Evolutionary conservation across 2,113 vertebrate genomes (phyloP), one percentile per base, ranked within the genome.

Genomic region (Chlamydotis undulata): DNA sequence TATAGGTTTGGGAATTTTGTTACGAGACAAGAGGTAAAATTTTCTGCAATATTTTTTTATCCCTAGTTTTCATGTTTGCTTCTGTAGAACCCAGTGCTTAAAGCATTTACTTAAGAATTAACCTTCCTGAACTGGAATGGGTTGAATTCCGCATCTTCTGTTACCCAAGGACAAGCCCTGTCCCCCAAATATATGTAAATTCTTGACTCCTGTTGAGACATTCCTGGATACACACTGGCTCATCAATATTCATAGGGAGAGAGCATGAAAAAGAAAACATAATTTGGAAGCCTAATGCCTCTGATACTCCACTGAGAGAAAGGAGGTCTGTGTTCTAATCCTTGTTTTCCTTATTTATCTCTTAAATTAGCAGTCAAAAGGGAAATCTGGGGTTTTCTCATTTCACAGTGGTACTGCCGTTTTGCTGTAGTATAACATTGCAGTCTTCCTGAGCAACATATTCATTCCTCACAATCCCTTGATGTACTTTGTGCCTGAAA

Each of bases 331-430:
- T 87, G 61, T 94, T 94, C 64, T 94, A 94, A 95, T 93, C 80
- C 86, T 94, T 92, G 83, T 91, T 92, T 94, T 93, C 73, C 80
- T 81, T 92, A 94, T 92, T 96, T 94, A 89, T 94, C 55, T 94
- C 83, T 71, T 75, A 94, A 91, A 94, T 92, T 95, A 81, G 79
- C n/a, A 95, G 91, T 87, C 86, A 94, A 90, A 94, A 86, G 86
- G 93, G 91, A 96, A 94, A 95, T 78, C 52, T 78, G 56, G 28
- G 24, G 1, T 74, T 94, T 97, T 87, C 41, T 83, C 8, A 68
- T 84, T 75, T 86, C 80, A 68, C 67, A 29, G n/a, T 75, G 19
- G 23, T 50, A 26, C 39, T 57, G 24, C 12, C 23, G 11, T 90
- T 78, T 65, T 49, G 81, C 28, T 67, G 23, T 37, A 61, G 45